Evolutionary conservation across 1,140 invertebrate genomes (phyloP).

Genomic region (Hermatobates lingyangjiaoensis): DNA sequence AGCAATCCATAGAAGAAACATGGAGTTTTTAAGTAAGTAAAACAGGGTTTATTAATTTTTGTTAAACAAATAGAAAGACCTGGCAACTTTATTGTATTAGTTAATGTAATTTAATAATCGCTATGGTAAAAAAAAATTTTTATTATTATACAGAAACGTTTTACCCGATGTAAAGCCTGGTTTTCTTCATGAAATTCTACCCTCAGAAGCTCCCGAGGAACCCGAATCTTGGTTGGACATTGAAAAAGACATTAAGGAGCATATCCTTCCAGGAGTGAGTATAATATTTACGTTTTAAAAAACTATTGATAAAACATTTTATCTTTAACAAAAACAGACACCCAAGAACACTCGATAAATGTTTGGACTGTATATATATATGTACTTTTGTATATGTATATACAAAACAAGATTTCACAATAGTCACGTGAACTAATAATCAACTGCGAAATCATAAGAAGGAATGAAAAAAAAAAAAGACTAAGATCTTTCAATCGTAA

Average conservation of each 20-base stretch:
- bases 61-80: too few relatives aligned
- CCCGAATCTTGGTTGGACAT: slow-evolving; percentile 64
- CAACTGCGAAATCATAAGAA: neutral
- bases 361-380: neutral
- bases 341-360: neutral
- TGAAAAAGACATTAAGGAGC: slow-evolving; percentile 57
- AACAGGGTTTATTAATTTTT: too few relatives aligned
- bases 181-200: slow-evolving; percentile 51
- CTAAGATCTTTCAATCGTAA: too few relatives aligned
- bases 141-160: slow-evolving; percentile 31
- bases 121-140: too few relatives aligned
- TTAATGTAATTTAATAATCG: too few relatives aligned
- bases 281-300: neutral
- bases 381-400: neutral
- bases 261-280: slow-evolving; percentile 67
- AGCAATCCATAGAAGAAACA: too few relatives aligned
- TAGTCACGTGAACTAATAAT: neutral
- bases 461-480: neutral
- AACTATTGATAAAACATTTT: neutral
- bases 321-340: neutral
- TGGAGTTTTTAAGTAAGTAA: too few relatives aligned
- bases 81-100: too few relatives aligned
- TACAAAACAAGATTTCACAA: neutral
- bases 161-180: slow-evolving; percentile 57
- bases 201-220: slow-evolving; percentile 49